Conservation (phyloP, 2,797 vertebrate genomes). For the Poecilia gillii region DNA sequence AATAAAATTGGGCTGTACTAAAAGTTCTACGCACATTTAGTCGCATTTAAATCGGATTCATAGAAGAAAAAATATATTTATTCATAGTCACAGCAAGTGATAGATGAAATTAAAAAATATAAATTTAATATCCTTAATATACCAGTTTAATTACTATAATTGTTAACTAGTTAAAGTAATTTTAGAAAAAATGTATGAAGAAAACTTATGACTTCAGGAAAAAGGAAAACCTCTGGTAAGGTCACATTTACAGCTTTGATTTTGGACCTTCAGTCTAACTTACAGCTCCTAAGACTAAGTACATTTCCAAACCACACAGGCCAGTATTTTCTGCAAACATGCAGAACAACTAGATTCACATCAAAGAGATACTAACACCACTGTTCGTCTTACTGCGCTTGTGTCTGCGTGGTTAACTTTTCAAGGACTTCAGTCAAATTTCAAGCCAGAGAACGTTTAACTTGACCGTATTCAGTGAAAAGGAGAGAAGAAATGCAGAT, state of each 20-base stretch:
- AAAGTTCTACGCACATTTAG: not conserved
- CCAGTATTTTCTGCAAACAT: not conserved
- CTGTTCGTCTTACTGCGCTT: too few species aligned
- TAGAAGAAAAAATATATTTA: not conserved
- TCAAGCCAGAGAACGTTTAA: constrained; percentile 6
- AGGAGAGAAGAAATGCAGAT: not conserved
- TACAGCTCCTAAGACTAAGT: not conserved
- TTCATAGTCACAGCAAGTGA: not conserved
- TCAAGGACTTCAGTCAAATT: not conserved
- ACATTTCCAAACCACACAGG: not conserved
- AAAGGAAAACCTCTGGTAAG: not conserved
- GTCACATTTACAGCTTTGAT: not conserved
- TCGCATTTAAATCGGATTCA: not conserved
- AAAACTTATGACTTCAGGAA: not conserved
- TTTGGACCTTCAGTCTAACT: not conserved
- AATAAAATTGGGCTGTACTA: not conserved
- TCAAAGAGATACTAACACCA: not conserved
- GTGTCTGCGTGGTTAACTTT: not conserved
- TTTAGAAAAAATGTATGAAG: not conserved
- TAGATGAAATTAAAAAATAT: not conserved
- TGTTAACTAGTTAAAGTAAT: not conserved
- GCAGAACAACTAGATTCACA: not conserved
- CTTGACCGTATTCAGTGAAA: not conserved
- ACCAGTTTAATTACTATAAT: not conserved
- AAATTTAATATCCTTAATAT: not conserved